Evolutionary conservation across 2,888 invertebrate genomes (phyloP), one percentile per base, ranked within the genome.

Genomic region (Dione vanillae): DNA sequence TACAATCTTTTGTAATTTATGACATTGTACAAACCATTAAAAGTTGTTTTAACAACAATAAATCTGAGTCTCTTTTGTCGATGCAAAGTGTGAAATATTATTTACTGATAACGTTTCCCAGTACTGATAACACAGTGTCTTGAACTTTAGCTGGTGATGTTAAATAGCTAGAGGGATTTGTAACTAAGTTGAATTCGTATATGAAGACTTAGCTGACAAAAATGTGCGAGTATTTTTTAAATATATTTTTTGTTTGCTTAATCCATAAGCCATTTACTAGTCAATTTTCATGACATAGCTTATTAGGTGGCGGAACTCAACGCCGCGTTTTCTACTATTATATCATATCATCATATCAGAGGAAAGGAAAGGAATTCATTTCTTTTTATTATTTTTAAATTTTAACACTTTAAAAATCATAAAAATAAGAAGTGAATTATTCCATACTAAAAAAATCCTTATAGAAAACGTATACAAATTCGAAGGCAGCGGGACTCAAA

Each of bases 111-210:
- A 40, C 56, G 16, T 56, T 56, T 56, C 56, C 37, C 37, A 37
- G 56, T 56, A 56, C 56, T 56, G 56, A 56, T 56, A 56, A 40
- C 37, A 16, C 27, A 40, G 56, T 56, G 56, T 56, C 40, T 37
- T 56, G 56, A 56, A 40, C 56, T 56, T 56, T 56, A 16, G 56
- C 16, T 56, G 2, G 37, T 56, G 16, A 56, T 56, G 19, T 40
- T 37, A 11, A 56, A 16, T n/a, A 40, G 27, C 27, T 27, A 27
- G 16, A 16, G n/a, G 16, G 8, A n/a, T 37, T 56, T 40, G 56
- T 56, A 19, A 49, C 12, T 20, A 19, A 11, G 19, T 49, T 11
- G 19, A 49, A 49, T 11, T 1, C 11, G 19, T 19, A 19, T 9
- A 2, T 14, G n/a, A 7, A 6, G 11, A 10, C 11, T 49, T 5